Base-by-base conservation (phyloP, 2,113 vertebrate species). In the Tyrannus savana region DNA sequence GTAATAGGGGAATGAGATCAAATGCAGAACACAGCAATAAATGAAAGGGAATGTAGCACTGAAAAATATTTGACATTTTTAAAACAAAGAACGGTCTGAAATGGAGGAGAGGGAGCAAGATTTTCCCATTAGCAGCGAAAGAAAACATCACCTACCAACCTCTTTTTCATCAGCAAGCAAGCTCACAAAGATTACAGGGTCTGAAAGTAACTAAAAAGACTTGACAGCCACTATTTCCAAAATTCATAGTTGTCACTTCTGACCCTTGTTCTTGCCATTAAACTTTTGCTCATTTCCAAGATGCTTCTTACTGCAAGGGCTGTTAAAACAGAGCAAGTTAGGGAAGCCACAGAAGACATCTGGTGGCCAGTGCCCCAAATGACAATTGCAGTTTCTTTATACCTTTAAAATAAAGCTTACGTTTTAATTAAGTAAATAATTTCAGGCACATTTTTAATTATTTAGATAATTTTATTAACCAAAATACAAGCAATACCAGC, bases 281-380 rank as follows among this genome's bases (percentile, higher is more conserved):
- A 77, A 74, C 56, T 91, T 89, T 37, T 58, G 62, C 49, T 83
- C 37, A 47, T 37, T 69, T 71, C 82, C 63, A 68, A 69, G 39
- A n/a, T 2, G 2, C 53, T 78, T 63, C 84, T 84, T 25, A 28
- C 60, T 50, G 87, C 66, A 76, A 53, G 42, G 67, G 27, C 63
- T 52, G 47, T 44, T 95, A 87, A 37, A 78, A 89, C 80, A 62
- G 17, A 87, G 73, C 44, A 47, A 67, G 59, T 31, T 24, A 50
- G 30, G 66, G 49, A 59, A 93, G 79, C 62, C 95, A 55, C 12
- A 84, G 87, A 87, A 95, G 96, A 93, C 96, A 91, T 67, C 95
- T 95, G 81, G 87, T 69, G 96, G 95, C 72, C 87, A 86, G 39
- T 27, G 44, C 67, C 19, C 42, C 73, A 59, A 82, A 96, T 23